Percentiles rank a stretch among this genome's conserved stretches.
These are phyloP conservation scores for Engystomops pustulosus DNA, from an alignment of 2,113 vertebrate genomes.

Conservation along the genomic window DNA sequence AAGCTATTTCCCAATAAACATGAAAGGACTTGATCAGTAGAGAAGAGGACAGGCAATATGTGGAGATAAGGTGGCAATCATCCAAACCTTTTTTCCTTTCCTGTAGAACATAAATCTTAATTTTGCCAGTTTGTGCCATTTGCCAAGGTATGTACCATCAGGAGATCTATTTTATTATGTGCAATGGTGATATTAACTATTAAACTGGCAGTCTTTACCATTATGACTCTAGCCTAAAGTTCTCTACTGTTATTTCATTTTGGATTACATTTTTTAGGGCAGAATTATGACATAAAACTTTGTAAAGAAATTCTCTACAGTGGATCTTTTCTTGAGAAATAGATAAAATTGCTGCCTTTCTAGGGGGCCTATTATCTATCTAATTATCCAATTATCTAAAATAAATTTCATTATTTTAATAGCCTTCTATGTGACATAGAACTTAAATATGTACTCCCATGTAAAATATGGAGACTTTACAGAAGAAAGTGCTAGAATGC, in stretches of 20 bases:
- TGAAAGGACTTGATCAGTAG: slow-evolving; percentile 20
- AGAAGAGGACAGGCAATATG: not conserved
- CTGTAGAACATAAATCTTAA: not conserved
- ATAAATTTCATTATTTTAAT: no score
- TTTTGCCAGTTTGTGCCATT: not conserved
- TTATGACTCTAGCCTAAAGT: not conserved
- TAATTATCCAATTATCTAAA: no score
- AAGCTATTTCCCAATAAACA: not conserved
- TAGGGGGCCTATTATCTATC: no score
- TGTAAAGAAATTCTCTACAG: not conserved
- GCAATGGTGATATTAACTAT: not conserved
- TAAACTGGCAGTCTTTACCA: not conserved
- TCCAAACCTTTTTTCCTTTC: not conserved
- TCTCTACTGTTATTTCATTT: not conserved
- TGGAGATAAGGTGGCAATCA: not conserved
- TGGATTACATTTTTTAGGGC: no score
- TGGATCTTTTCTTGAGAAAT: not conserved
- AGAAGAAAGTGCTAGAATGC: no score
- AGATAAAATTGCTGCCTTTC: no score
- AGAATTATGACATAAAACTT: not conserved
- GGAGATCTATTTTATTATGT: not conserved
- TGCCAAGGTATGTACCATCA: no score
- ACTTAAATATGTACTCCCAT: no score
- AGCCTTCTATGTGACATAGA: no score
- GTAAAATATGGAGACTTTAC: no score